Conservation (phyloP, 2,797 vertebrate genomes). For the Propithecus deckenii region DNA sequence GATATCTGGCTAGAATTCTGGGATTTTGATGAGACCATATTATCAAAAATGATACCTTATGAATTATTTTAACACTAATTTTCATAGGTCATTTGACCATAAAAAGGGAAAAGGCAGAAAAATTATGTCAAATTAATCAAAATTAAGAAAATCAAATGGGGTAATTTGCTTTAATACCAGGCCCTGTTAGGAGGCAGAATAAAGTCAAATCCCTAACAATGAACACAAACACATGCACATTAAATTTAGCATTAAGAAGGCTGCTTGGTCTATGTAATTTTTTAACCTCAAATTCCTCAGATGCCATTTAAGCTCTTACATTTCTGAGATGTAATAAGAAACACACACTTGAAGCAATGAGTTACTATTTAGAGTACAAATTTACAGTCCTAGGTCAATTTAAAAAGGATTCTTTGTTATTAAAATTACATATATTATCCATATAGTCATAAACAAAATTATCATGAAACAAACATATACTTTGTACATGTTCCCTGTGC, state of each 20-base stretch:
- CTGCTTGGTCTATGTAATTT: neutral
- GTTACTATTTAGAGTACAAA: constrained; percentile 22
- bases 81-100: constrained; percentile 19
- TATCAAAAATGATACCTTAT: neutral
- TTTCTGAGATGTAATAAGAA: neutral
- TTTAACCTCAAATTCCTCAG: constrained; percentile 36
- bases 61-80: constrained; percentile 60
- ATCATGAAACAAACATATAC: neutral
- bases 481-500: neutral
- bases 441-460: neutral
- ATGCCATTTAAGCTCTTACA: neutral
- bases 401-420: constrained; percentile 28
- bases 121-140: constrained; percentile 44
- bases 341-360: constrained; percentile 15
- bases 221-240: constrained; percentile 4
- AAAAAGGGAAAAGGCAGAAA: neutral
- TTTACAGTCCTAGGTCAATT: neutral
- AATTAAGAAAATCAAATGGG: constrained; percentile 42
- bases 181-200: neutral
- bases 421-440: neutral
- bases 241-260: constrained; percentile 19
- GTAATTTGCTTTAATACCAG: neutral
- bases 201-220: neutral
- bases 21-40: neutral
- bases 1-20: neutral